These are phyloP conservation scores for Flabesymbios commensalis DNA, from an alignment of 2,888 invertebrate species.

Conservation along the genomic window DNA sequence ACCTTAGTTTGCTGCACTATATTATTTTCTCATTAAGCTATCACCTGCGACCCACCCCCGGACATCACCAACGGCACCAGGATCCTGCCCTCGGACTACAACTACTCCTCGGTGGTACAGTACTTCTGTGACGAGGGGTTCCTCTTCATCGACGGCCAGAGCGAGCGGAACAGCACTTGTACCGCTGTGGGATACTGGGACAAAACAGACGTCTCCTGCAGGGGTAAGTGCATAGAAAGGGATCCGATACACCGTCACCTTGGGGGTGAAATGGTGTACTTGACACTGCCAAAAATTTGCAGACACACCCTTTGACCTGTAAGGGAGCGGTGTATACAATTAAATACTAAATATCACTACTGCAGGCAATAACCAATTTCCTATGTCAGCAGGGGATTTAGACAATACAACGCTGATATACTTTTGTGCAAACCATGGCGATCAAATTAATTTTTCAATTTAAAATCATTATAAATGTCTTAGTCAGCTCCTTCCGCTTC, in stretches of 20 bases:
- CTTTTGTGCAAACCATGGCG: too few relatives aligned
- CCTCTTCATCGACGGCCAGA: constrained; percentile 32
- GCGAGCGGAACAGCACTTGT: constrained; percentile 21
- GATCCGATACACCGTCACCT: not conserved
- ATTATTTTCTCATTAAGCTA: constrained; percentile 11
- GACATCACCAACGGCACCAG: constrained; percentile 12
- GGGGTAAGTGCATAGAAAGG: constrained; percentile 15
- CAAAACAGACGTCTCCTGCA: constrained; percentile 31
- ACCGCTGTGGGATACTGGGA: constrained; percentile 33
- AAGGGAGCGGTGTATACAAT: too few relatives aligned
- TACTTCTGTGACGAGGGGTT: constrained; percentile 24
- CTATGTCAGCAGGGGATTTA: too few relatives aligned
- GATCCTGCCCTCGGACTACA: not conserved
- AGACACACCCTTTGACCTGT: too few relatives aligned
- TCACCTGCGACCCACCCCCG: constrained; percentile 18
- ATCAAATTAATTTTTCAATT: too few relatives aligned
- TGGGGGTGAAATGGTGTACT: too few relatives aligned
- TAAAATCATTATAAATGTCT: too few relatives aligned
- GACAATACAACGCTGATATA: too few relatives aligned
- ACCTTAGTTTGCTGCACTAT: not conserved
- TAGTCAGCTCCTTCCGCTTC: too few relatives aligned
- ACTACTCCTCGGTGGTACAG: constrained; percentile 16
- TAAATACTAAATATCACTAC: too few relatives aligned
- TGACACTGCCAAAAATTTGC: too few relatives aligned
- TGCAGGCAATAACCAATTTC: too few relatives aligned